These are phyloP conservation scores for Dendrolimus pini DNA, from an alignment of 2,888 invertebrate species.

Conservation along the genomic window DNA sequence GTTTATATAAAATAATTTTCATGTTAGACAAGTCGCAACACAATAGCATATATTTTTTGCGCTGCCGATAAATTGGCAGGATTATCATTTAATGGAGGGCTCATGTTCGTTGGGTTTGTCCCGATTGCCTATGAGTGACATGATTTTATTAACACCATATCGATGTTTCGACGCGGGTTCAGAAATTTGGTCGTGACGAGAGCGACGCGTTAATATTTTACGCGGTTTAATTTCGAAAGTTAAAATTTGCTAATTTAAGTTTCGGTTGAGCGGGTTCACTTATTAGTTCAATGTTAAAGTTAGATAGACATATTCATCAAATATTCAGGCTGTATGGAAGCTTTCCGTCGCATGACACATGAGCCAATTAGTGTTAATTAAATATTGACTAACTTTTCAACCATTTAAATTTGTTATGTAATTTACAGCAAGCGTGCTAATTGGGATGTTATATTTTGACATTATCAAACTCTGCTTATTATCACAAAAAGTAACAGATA, in stretches of 20 bases:
- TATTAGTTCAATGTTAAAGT: constrained; percentile 53
- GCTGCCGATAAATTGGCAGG: constrained; percentile 71
- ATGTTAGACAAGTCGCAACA: constrained; percentile 72
- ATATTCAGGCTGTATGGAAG: constrained; percentile 47
- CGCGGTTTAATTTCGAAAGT: constrained; percentile 48
- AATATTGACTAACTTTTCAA: background rate
- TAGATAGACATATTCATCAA: constrained; percentile 50
- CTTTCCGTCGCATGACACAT: constrained; percentile 46
- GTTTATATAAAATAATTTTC: constrained; percentile 77
- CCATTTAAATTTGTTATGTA: background rate
- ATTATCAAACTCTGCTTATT: no score
- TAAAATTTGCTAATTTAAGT: constrained; percentile 51
- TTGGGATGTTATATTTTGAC: no score
- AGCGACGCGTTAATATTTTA: constrained; percentile 48
- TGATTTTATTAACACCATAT: constrained; percentile 72
- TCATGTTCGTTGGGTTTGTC: constrained; percentile 71
- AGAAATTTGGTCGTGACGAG: constrained; percentile 42
- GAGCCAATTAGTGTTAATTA: constrained; percentile 26
- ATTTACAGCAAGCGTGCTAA: background rate
- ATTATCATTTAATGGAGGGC: constrained; percentile 77
- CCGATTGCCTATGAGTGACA: constrained; percentile 69
- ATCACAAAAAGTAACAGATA: no score
- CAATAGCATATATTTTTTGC: constrained; percentile 71
- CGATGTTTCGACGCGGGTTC: constrained; percentile 43
- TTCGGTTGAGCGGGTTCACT: constrained; percentile 44